phyloP scores from a whole-genome alignment of 2,797 vertebrate genomes.

The Rachycentron canadum region DNA sequence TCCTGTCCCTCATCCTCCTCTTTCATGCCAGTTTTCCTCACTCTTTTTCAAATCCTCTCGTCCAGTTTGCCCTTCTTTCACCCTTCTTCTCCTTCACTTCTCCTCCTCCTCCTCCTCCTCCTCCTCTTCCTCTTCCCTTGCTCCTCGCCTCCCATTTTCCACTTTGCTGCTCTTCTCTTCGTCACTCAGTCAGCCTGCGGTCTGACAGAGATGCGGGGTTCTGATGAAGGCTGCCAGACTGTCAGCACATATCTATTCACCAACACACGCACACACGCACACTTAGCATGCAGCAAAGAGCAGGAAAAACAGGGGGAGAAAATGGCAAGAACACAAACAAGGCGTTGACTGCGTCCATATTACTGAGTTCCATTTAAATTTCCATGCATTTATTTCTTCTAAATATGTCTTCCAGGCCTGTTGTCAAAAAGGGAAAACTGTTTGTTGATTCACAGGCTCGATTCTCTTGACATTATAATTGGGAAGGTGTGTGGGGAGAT shows the following conservation, averaged over 20 bases:
- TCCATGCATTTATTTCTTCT: slow-evolving; percentile 50
- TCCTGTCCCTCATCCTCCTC: slow-evolving; percentile 7
- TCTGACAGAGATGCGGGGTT: slow-evolving; percentile 75
- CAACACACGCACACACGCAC: slow-evolving; percentile 50
- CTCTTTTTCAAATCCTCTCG: slow-evolving; percentile 49
- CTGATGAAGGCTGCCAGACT: slow-evolving; percentile 83
- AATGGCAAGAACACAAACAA: slow-evolving; percentile 25
- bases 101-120: slow-evolving; percentile 28
- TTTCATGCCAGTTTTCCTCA: slow-evolving; percentile 46
- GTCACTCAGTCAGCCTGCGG: slow-evolving; percentile 76
- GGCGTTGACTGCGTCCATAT: slow-evolving; percentile 25
- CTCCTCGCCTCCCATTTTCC: slow-evolving; percentile 66
- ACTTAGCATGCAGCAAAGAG: slow-evolving; percentile 53
- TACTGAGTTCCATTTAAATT: slow-evolving; percentile 44
- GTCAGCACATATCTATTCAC: slow-evolving; percentile 76
- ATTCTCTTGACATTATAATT: slow-evolving; percentile 72
- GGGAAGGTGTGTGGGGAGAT: slow-evolving; percentile 58
- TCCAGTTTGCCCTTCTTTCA: slow-evolving; percentile 33
- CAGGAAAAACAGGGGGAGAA: neutral
- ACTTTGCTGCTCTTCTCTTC: slow-evolving; percentile 73
- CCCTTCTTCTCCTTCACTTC: slow-evolving; percentile 37
- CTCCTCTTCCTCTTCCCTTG: slow-evolving; percentile 31
- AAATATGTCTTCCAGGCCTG: slow-evolving; percentile 50
- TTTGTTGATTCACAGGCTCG: slow-evolving; percentile 55
- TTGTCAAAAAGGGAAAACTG: slow-evolving; percentile 57